Conservation (phyloP, 2,888 invertebrate genomes). For the Tinea semifulvella region DNA sequence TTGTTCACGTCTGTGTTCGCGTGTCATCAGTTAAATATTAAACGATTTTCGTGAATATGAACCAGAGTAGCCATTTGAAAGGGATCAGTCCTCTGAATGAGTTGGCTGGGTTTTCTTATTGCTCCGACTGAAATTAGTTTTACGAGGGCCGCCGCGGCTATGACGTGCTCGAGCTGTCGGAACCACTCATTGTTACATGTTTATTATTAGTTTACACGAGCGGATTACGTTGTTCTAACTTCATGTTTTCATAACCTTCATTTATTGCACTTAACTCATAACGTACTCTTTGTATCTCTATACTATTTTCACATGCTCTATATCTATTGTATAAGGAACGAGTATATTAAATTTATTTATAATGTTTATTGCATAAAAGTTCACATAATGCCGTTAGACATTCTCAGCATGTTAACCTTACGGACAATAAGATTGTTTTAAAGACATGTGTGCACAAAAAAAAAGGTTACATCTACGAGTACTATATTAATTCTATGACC, state of each 20-base stretch:
- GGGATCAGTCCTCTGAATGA: constrained; percentile 14
- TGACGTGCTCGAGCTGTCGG: constrained; percentile 42
- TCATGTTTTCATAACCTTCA: constrained; percentile 45
- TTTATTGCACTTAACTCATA: constrained; percentile 15
- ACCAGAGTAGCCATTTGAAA: neutral
- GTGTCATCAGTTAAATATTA: no score
- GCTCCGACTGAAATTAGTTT: constrained; percentile 53
- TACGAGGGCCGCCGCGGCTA: constrained; percentile 46
- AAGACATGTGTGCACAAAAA: no score
- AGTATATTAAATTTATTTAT: no score
- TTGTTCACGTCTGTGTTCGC: neutral
- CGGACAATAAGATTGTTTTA: no score
- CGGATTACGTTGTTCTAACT: constrained; percentile 41
- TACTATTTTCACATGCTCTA: no score
- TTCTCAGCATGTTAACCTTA: no score
- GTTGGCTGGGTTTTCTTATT: constrained; percentile 29
- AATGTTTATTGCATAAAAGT: no score
- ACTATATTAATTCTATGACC: no score
- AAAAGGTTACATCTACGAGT: no score
- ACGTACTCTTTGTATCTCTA: no score
- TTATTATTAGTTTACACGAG: constrained; percentile 55
- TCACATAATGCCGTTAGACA: no score
- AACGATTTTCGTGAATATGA: neutral
- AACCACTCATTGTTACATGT: constrained; percentile 54
- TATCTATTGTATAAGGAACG: no score